A percentile compares a stretch with the other conserved stretches of the same genome.
Evolutionary conservation across 2,797 vertebrate species (phyloP).

Genomic region (Coilia nasus): DNA sequence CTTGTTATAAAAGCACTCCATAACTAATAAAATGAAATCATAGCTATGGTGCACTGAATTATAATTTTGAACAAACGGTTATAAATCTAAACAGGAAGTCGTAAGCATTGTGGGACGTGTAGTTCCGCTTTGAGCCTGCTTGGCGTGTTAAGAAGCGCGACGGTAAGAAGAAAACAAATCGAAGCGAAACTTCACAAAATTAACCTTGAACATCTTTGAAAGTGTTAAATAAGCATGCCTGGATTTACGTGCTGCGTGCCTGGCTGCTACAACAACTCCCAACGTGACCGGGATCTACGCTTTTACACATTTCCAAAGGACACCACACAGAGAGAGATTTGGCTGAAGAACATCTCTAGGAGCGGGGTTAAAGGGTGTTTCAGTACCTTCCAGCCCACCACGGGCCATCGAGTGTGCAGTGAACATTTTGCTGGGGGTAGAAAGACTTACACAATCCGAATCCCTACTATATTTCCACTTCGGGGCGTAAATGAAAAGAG

Average conservation of each 20-base stretch:
- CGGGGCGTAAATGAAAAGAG: constrained; percentile 92
- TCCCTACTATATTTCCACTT: constrained; percentile 92
- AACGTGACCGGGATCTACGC: constrained; percentile 79
- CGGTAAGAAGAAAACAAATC: constrained; percentile 44
- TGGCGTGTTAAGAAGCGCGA: constrained; percentile 69
- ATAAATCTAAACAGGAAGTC: constrained; percentile 79
- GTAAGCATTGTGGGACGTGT: constrained; percentile 84
- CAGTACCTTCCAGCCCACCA: constrained; percentile 97
- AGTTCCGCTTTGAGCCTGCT: constrained; percentile 80
- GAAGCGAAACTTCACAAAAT: constrained; percentile 3
- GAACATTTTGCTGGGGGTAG: constrained; percentile 94
- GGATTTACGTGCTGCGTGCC: constrained; percentile 84
- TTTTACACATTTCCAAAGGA: constrained; percentile 90
- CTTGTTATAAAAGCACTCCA: neutral
- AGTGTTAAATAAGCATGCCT: constrained; percentile 66
- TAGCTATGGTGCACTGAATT: neutral
- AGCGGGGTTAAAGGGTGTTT: constrained; percentile 97
- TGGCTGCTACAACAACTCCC: constrained; percentile 82
- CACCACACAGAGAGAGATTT: constrained; percentile 86
- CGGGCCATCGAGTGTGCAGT: constrained; percentile 94
- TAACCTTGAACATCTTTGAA: constrained; percentile 22
- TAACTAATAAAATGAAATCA: neutral
- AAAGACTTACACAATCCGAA: constrained; percentile 92
- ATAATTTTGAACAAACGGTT: neutral
- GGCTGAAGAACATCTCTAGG: constrained; percentile 97